Base-by-base conservation (phyloP, 2,797 vertebrate species). In the Aulostomus chinensis region DNA sequence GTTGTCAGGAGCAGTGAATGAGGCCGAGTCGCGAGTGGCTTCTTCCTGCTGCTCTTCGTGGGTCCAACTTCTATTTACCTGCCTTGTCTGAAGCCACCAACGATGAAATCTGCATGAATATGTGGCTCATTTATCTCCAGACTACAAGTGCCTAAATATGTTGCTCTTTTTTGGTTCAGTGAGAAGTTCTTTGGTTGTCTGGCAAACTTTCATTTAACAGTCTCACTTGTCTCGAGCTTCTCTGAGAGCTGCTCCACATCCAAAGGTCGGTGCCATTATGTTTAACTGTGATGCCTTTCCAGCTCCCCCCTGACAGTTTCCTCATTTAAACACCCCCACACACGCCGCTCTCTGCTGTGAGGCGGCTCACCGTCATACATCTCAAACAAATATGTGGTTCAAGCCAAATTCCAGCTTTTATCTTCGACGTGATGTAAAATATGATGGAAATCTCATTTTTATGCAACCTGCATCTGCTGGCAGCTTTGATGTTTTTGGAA, bases 81-180 rank as follows among this genome's bases (percentile, higher is more conserved):
- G n/a, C 57, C 61, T 72, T 46, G 58, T 67, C 73, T 69, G 33
- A 57, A 83, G 78, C 69, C 43, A 78, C 67, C 63, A 66, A 72
- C 63, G 36, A 54, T 53, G 78, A 70, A 84, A 67, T 52, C 41
- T 38, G 65, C 73, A 85, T 84, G 70, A 81, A 87, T 84, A 54
- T 67, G 59, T 80, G 67, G n/a, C n/a, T n/a, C n/a, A 83, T 80
- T 81, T 58, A 78, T 59, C 53, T 66, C 60, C 64, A 17, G 32
- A 68, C 59, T 75, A 39, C 31, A 36, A 4, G 50, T 49, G 48
- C 41, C 60, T 58, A 42, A 76, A 65, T 20, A 34, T n/a, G n/a
- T n/a, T n/a, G n/a, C n/a, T n/a, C 15, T 37, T 43, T 46, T 69
- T 76, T 71, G 43, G 42, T 49, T 76, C 60, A 73, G 71, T 65